Percentiles rank a stretch among this genome's conserved stretches.
Evolutionary conservation across 2,888 invertebrate genomes (phyloP).

Genomic region (Psococerastis gibbosa): DNA sequence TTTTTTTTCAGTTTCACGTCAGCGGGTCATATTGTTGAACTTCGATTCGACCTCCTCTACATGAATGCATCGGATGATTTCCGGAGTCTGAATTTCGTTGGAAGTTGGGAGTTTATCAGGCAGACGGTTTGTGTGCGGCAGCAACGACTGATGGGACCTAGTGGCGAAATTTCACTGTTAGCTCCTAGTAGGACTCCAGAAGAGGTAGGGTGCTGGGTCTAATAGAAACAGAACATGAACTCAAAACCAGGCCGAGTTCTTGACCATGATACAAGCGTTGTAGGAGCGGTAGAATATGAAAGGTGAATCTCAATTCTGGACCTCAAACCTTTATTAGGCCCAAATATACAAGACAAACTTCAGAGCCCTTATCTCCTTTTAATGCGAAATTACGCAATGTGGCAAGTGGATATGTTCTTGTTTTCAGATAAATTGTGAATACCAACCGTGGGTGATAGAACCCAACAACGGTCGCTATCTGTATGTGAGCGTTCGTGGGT

Average conservation of each 20-base stretch:
- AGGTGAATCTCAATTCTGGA: no score
- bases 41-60: conserved; percentile 60
- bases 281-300: no score
- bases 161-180: conserved; percentile 50
- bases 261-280: no score
- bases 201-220: no score
- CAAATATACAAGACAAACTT: no score
- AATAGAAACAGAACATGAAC: no score
- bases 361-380: no score
- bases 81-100: conserved; percentile 66
- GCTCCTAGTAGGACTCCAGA: conserved; percentile 31
- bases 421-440: conserved; percentile 56
- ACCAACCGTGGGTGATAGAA: conserved; percentile 61
- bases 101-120: conserved; percentile 61
- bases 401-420: conserved; percentile 13
- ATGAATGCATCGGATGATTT: conserved; percentile 79
- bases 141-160: conserved; percentile 50
- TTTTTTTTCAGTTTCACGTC: conserved; percentile 49
- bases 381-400: no score
- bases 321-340: no score
- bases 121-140: conserved; percentile 49
- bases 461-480: conserved; percentile 56
- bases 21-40: conserved; percentile 52
- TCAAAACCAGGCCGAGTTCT: no score
- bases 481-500: conserved; percentile 56